Base-by-base conservation (phyloP, 2,797 vertebrate species). In the Prunella strophiata region DNA sequence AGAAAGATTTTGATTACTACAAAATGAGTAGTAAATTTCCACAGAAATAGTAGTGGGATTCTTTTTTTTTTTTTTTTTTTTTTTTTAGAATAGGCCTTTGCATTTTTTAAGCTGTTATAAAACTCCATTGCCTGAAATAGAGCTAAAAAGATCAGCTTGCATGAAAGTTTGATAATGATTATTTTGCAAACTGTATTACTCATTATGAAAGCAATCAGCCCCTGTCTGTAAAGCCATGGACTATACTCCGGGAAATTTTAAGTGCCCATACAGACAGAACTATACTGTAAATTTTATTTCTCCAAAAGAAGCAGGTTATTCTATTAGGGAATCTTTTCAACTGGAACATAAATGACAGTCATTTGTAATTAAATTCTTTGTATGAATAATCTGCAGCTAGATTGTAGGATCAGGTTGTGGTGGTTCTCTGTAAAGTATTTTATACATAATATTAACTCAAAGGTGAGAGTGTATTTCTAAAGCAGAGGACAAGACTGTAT, bases 1-100 rank as follows among this genome's bases (percentile, higher is more conserved):
- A 51, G 38, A 72, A 88, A 85, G 30, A 47, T 52, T 86, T 47
- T 59, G 55, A 65, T 88, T 86, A 76, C 55, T 32, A 73, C 50
- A 72, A 91, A 86, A 79, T n/a, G 23, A 79, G 20, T 40, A 68
- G 42, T 76, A 89, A 89, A 89, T 76, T 68, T 94, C 45, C n/a
- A 29, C 45, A 55, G 57, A 47, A 88, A n/a, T 19, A 51, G 42
- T 18, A 54, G 18, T 38, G 42, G 18, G 23, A 72, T 73, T 73
- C 0, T 34, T 34, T 34, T 34, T 34, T 34, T 34, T 34, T 21
- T 61, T 34, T 63, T 13, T 17, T 51, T n/a, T 27, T 59, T n/a
- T 57, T 80, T 63, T 6, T 30, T 81, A 45, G 30, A 66, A 72
- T 47, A 88, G 67, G 36, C 5, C 47, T 83, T 85, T 40, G 26